These are phyloP conservation scores for Leptinotarsa defecta DNA, from an alignment of 1,140 invertebrate species.

Conservation along the genomic window DNA sequence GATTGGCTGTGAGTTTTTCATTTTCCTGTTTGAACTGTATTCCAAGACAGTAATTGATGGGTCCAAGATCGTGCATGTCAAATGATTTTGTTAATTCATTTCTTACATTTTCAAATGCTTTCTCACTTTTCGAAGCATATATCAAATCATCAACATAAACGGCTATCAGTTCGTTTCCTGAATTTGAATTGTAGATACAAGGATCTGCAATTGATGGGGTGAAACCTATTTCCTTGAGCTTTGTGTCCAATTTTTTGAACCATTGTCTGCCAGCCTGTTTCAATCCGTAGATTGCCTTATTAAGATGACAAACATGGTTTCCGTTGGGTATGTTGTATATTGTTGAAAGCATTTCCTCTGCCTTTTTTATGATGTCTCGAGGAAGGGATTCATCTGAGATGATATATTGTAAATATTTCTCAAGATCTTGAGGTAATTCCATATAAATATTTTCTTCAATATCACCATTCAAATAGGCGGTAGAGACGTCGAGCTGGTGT, in stretches of 20 bases:
- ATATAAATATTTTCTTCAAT: conserved; percentile 40
- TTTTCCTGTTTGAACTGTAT: too few relatives aligned
- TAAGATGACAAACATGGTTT: conserved; percentile 50
- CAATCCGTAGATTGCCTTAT: conserved; percentile 52
- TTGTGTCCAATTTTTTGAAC: conserved; percentile 43
- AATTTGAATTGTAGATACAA: conserved; percentile 25
- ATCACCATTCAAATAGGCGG: conserved; percentile 33
- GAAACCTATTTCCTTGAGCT: neutral
- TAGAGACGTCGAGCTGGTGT: conserved; percentile 43
- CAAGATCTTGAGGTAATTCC: conserved; percentile 35
- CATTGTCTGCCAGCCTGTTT: conserved; percentile 49
- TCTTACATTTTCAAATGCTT: too few relatives aligned
- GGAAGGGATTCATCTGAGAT: conserved; percentile 50
- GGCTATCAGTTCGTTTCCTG: conserved; percentile 41
- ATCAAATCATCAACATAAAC: too few relatives aligned
- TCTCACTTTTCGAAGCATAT: too few relatives aligned
- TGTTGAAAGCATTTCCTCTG: conserved; percentile 12
- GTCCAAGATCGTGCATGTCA: too few relatives aligned
- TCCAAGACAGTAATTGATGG: too few relatives aligned
- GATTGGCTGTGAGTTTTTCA: too few relatives aligned
- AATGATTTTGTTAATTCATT: too few relatives aligned
- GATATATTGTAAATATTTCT: conserved; percentile 48
- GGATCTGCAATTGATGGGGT: conserved; percentile 44
- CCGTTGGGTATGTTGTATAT: conserved; percentile 20
- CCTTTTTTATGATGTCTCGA: conserved; percentile 45